phyloP scores from a whole-genome alignment of 2,888 invertebrate genomes.

The Polyploca ridens region DNA sequence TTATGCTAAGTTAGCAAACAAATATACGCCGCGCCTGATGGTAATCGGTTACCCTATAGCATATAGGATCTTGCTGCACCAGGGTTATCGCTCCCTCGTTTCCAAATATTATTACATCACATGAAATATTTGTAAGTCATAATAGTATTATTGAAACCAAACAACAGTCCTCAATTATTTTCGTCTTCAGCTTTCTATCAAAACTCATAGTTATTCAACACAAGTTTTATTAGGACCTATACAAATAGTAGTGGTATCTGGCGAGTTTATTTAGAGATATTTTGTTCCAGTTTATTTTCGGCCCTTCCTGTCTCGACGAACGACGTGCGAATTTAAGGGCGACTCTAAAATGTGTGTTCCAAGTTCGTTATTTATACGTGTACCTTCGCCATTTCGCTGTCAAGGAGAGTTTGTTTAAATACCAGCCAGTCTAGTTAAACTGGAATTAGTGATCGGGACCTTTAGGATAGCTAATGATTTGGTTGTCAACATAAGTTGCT shows the following conservation, averaged over 20 bases:
- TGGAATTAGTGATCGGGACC: background rate
- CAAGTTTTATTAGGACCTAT: slow-evolving; percentile 30
- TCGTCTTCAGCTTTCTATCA: no score
- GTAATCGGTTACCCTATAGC: no score
- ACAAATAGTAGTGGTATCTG: slow-evolving; percentile 54
- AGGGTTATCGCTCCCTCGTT: no score
- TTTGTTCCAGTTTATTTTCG: slow-evolving; percentile 79
- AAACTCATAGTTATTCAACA: background rate
- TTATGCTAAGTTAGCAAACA: no score
- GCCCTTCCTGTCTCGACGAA: slow-evolving; percentile 75
- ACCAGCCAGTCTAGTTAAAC: slow-evolving; percentile 17
- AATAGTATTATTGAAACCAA: background rate
- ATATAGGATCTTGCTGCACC: no score
- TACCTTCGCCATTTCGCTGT: slow-evolving; percentile 41
- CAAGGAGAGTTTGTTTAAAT: slow-evolving; percentile 35
- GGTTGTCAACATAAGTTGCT: background rate
- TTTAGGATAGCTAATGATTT: background rate
- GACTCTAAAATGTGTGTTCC: slow-evolving; percentile 42
- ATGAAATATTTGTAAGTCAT: no score
- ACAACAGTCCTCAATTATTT: no score
- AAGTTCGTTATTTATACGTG: slow-evolving; percentile 42
- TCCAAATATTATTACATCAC: no score
- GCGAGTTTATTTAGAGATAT: slow-evolving; percentile 77
- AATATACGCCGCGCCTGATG: no score
- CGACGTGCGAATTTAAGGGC: slow-evolving; percentile 81